These are phyloP conservation scores for Oasisia sp. DNA, from an alignment of 2,888 invertebrate genomes.

Conservation along the genomic window DNA sequence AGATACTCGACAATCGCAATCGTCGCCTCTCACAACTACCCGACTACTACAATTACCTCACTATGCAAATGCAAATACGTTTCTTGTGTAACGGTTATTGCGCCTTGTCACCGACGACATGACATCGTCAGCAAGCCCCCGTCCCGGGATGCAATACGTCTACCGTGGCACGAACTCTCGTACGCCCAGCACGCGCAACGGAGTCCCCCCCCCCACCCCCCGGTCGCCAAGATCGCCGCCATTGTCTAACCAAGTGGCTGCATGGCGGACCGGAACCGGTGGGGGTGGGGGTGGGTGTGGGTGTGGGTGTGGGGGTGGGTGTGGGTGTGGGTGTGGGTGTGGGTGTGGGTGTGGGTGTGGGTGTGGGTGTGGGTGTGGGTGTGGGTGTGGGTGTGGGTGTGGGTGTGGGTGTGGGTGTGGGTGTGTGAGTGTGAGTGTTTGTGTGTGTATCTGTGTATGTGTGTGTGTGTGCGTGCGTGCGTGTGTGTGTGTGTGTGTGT, in stretches of 20 bases:
- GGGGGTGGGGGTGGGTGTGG: too few relatives aligned
- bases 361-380: too few relatives aligned
- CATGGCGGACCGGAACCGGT: neutral
- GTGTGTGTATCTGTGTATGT: too few relatives aligned
- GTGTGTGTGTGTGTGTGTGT: too few relatives aligned
- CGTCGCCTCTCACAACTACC: neutral
- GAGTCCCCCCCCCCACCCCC: neutral
- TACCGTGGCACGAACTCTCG: neutral
- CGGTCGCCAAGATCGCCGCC: neutral
- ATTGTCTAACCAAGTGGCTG: neutral
- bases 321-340: too few relatives aligned
- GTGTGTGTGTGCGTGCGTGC: too few relatives aligned
- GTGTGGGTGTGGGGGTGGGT: too few relatives aligned
- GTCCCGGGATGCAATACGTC: neutral
- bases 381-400: too few relatives aligned
- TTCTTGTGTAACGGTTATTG: neutral
- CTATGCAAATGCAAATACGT: slow-evolving; percentile 10
- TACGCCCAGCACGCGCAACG: neutral
- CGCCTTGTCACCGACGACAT: neutral
- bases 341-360: too few relatives aligned
- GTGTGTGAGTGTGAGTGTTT: too few relatives aligned
- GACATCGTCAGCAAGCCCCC: neutral
- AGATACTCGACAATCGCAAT: neutral
- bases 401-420: too few relatives aligned
- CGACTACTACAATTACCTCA: neutral